A percentile compares a stretch with the other conserved stretches of the same genome.
Evolutionary conservation across 1,140 invertebrate genomes (phyloP).

Genomic region (Rhyzopertha dominica): DNA sequence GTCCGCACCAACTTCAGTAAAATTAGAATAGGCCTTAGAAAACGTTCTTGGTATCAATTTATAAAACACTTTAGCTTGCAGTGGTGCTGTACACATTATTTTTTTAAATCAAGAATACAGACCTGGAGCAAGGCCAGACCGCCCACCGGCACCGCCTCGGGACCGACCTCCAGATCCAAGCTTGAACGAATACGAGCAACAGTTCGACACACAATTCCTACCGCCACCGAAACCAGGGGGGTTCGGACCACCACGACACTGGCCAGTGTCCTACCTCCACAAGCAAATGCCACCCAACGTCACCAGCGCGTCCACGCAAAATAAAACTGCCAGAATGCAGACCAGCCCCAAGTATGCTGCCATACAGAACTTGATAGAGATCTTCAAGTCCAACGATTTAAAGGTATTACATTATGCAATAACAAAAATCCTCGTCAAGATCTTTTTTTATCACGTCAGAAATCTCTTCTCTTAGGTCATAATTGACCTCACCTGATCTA

Average conservation of each 20-base stretch:
- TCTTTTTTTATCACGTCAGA: too few relatives aligned
- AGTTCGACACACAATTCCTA: conserved; percentile 37
- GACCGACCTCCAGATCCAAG: conserved; percentile 35
- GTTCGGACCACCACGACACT: conserved; percentile 51
- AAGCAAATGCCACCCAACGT: conserved; percentile 53
- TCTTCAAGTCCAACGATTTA: conserved; percentile 38
- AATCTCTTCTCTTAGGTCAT: too few relatives aligned
- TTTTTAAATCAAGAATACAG: conserved; percentile 14
- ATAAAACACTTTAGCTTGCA: background rate
- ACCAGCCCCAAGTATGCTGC: conserved; percentile 29
- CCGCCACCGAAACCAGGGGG: conserved; percentile 49
- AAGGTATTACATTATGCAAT: conserved; percentile 39
- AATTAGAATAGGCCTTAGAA: background rate
- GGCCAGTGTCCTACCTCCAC: conserved; percentile 64
- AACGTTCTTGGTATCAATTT: background rate
- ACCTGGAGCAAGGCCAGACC: conserved; percentile 30
- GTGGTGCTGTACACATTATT: background rate
- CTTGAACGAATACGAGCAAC: conserved; percentile 44
- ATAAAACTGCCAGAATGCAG: conserved; percentile 18
- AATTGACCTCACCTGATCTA: too few relatives aligned
- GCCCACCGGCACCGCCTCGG: conserved; percentile 32
- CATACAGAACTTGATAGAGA: conserved; percentile 39
- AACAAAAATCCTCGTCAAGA: too few relatives aligned
- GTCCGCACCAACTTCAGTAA: too few relatives aligned
- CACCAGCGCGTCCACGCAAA: conserved; percentile 18